phyloP scores from a whole-genome alignment of 2,113 vertebrate species.

The Pelodiscus sinensis region DNA sequence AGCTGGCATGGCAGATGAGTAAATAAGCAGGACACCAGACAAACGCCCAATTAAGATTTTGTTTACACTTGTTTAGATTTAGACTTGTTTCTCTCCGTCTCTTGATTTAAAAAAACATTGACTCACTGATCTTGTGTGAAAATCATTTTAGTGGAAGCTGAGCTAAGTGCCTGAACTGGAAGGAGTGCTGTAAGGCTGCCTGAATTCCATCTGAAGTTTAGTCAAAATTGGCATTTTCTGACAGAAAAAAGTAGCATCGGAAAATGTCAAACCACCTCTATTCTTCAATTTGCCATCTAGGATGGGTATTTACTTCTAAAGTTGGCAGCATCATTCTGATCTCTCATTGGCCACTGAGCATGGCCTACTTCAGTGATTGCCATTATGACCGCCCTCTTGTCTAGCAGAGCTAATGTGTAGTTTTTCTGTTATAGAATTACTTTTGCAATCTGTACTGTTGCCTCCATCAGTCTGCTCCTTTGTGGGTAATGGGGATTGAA shows the following conservation, averaged over 20 bases:
- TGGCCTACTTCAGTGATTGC: background rate
- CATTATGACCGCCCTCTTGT: background rate
- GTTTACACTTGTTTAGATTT: too few relatives aligned
- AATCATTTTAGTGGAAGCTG: background rate
- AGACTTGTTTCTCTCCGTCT: background rate
- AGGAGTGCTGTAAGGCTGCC: background rate
- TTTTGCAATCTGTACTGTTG: background rate
- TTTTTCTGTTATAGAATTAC: background rate
- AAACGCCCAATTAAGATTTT: background rate
- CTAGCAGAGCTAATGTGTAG: accelerated
- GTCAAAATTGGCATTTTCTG: background rate
- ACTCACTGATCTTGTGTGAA: background rate
- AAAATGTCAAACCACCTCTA: background rate
- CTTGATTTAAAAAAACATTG: background rate
- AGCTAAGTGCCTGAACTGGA: background rate
- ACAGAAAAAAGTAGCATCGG: background rate
- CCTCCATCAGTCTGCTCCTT: background rate
- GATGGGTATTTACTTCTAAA: background rate
- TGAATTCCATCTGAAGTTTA: background rate
- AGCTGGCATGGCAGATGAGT: background rate
- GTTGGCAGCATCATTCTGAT: background rate
- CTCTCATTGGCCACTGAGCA: background rate
- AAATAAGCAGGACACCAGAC: background rate
- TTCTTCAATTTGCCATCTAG: accelerated
- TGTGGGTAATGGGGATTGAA: background rate